Conservation (phyloP, 2,797 vertebrate genomes). For the Gambusia yucatana region DNA sequence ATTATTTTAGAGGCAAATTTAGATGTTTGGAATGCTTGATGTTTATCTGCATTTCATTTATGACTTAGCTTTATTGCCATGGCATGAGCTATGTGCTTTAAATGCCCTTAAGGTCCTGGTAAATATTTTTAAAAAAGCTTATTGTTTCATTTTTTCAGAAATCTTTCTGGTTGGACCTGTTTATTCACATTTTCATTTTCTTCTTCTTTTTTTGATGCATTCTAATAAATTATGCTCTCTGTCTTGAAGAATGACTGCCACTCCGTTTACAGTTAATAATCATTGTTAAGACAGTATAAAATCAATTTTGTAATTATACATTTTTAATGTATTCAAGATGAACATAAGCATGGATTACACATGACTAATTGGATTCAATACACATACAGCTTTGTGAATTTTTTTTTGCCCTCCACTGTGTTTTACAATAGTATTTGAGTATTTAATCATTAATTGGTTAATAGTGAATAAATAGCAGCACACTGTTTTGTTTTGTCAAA, state of each 20-base stretch:
- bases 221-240: background rate
- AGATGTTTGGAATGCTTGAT: background rate
- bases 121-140: background rate
- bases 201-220: background rate
- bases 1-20: constrained; percentile 14
- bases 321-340: background rate
- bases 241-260: background rate
- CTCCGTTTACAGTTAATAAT: too few relatives aligned
- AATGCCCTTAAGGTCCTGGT: background rate
- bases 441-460: too few relatives aligned
- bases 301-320: background rate
- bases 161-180: background rate
- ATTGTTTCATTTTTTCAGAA: background rate
- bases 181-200: background rate
- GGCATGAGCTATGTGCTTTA: background rate
- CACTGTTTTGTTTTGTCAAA: too few relatives aligned
- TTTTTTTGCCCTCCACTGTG: background rate
- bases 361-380: background rate
- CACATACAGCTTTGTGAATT: background rate
- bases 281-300: too few relatives aligned
- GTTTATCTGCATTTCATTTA: background rate
- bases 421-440: too few relatives aligned
- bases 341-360: background rate
- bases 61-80: background rate
- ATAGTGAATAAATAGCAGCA: too few relatives aligned